Evolutionary conservation across 37 sponge, comb jelly and placozoan genomes (phyloP).

Genomic region (Hormiphora californensis): DNA sequence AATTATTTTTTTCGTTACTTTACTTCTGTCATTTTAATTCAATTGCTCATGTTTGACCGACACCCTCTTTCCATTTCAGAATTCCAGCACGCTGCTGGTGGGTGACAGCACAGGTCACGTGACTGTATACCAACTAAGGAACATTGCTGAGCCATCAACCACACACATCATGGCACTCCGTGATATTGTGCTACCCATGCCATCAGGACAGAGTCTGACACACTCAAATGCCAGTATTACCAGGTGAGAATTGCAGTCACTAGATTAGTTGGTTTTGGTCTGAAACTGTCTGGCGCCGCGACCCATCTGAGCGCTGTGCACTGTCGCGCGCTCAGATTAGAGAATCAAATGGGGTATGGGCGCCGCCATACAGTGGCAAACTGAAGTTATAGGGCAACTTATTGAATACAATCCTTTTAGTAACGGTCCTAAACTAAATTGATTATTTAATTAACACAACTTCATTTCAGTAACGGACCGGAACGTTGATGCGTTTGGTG

Average conservation of each 20-base stretch:
- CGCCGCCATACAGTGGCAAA: too few species aligned
- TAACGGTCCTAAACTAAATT: too few species aligned
- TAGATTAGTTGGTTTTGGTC: too few species aligned
- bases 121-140: constrained; percentile 72
- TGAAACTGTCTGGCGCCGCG: too few species aligned
- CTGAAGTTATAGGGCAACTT: too few species aligned
- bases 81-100: constrained; percentile 65
- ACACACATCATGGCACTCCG: constrained; percentile 57
- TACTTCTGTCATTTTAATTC: neutral
- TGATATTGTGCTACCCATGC: constrained; percentile 24
- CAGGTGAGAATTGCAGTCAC: too few species aligned
- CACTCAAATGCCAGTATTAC: neutral
- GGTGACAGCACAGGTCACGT: constrained; percentile 77
- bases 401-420: too few species aligned
- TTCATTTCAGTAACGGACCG: neutral
- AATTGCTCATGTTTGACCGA: neutral
- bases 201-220: neutral
- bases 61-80: neutral
- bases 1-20: neutral
- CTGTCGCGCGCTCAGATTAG: too few species aligned
- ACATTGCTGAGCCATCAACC: constrained; percentile 56
- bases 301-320: too few species aligned
- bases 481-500: constrained; percentile 55
- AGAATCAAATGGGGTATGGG: too few species aligned
- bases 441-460: too few species aligned